phyloP scores from a whole-genome alignment of 2,113 vertebrate genomes.

The Perca fluviatilis region DNA sequence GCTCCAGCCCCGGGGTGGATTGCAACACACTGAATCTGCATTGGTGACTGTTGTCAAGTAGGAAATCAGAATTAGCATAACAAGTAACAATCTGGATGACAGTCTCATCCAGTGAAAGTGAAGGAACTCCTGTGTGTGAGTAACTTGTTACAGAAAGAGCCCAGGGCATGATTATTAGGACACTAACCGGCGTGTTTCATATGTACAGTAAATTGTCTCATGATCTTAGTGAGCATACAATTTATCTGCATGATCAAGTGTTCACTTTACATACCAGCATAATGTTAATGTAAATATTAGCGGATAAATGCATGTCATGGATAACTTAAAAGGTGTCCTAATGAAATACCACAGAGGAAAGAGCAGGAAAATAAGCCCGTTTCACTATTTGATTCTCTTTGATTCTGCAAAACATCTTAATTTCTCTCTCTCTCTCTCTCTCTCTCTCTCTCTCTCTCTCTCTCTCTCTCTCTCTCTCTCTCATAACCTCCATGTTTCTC shows the following conservation, averaged over 20 bases:
- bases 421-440: not conserved
- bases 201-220: conserved; percentile 4
- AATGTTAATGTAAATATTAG: conserved; percentile 7
- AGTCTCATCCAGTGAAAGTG: conserved; percentile 18
- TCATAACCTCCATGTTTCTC: conserved; percentile 6
- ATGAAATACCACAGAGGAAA: not conserved
- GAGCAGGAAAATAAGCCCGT: not conserved
- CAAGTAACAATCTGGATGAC: conserved; percentile 38
- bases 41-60: conserved; percentile 11
- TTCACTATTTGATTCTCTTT: conserved; percentile 11
- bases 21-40: not conserved
- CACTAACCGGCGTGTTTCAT: not conserved
- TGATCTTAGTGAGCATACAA: not conserved
- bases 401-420: conserved; percentile 5
- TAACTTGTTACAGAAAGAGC: not conserved
- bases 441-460: not conserved
- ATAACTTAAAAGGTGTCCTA: conserved; percentile 3
- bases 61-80: conserved; percentile 42
- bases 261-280: not conserved
- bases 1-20: conserved; percentile 21
- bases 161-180: conserved; percentile 2
- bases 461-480: not conserved
- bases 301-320: not conserved
- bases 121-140: conserved; percentile 30
- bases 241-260: conserved; percentile 26